These are phyloP conservation scores for Lindbergichthys nudifrons DNA, from an alignment of 2,797 vertebrate genomes.

Conservation along the genomic window DNA sequence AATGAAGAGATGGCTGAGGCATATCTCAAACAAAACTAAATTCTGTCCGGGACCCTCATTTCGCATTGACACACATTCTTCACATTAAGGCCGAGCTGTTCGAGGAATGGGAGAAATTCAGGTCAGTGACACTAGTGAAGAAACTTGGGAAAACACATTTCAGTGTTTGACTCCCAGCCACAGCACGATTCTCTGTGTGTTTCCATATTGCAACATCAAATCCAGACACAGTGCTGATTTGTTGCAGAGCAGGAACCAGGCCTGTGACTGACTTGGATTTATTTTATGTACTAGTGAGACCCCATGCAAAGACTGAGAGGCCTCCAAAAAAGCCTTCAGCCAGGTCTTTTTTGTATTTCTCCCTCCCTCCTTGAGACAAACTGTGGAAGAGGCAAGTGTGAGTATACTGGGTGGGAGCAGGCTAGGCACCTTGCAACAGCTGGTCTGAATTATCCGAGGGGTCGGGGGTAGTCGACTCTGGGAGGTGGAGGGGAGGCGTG, in stretches of 20 bases:
- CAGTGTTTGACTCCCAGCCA: conserved; percentile 40
- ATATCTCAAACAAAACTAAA: conserved; percentile 51
- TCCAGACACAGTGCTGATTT: conserved; percentile 64
- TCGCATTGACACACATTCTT: conserved; percentile 75
- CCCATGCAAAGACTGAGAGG: conserved; percentile 73
- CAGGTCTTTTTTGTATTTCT: conserved; percentile 17
- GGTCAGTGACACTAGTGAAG: conserved; percentile 50
- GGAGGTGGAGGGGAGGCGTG: conserved; percentile 71
- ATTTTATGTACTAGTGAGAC: conserved; percentile 70
- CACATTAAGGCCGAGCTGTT: conserved; percentile 56
- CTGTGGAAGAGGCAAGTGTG: conserved; percentile 76
- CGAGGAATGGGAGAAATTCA: conserved; percentile 61
- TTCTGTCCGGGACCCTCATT: conserved; percentile 46
- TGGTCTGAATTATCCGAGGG: conserved; percentile 85
- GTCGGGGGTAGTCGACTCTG: conserved; percentile 69
- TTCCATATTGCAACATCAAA: conserved; percentile 63
- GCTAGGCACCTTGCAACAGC: conserved; percentile 87
- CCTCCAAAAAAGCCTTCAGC: conserved; percentile 50
- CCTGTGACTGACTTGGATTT: conserved; percentile 74
- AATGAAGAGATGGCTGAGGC: conserved; percentile 69
- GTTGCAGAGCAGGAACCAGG: conserved; percentile 61
- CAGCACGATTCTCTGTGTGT: conserved; percentile 30
- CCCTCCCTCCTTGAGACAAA: conserved; percentile 27
- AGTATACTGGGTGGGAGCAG: conserved; percentile 75
- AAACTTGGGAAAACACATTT: conserved; percentile 43